Conservation (phyloP, 2,888 invertebrate species). For the Autographa gamma region DNA sequence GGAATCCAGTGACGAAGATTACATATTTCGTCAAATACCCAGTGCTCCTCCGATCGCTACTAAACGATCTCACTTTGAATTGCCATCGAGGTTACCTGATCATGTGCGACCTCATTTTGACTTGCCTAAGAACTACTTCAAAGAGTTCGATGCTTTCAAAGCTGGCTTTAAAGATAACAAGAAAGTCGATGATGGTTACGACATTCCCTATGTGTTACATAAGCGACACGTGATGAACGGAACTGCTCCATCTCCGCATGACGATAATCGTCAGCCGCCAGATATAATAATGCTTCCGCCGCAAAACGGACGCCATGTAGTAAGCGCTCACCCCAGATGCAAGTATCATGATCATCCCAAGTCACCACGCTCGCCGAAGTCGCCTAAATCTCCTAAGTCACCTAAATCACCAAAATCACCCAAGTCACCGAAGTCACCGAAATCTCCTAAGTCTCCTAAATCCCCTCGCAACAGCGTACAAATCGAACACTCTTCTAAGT, state of each 20-base stretch:
- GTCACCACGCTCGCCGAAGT: slow-evolving; percentile 84
- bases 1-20: slow-evolving; percentile 95
- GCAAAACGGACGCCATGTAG: slow-evolving; percentile 83
- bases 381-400: slow-evolving; percentile 89
- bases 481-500: slow-evolving; percentile 79
- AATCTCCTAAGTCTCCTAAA: slow-evolving; percentile 88
- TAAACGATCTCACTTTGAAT: slow-evolving; percentile 92
- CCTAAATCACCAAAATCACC: slow-evolving; percentile 91
- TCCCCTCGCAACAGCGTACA: slow-evolving; percentile 84
- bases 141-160: slow-evolving; percentile 90
- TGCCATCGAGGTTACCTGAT: slow-evolving; percentile 89
- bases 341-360: slow-evolving; percentile 87
- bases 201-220: slow-evolving; percentile 95
- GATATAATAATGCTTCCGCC: slow-evolving; percentile 85
- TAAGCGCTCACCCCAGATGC: slow-evolving; percentile 84
- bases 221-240: slow-evolving; percentile 96
- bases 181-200: slow-evolving; percentile 89
- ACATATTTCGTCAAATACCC: slow-evolving; percentile 92
- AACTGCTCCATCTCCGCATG: slow-evolving; percentile 90
- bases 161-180: slow-evolving; percentile 86
- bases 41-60: slow-evolving; percentile 93
- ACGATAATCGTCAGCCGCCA: slow-evolving; percentile 81
- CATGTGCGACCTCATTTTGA: slow-evolving; percentile 91
- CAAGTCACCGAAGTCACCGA: slow-evolving; percentile 90
- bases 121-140: slow-evolving; percentile 92